Evolutionary conservation across 1,140 invertebrate species (phyloP).

Genomic region (Cyrtorhinus lividipennis): DNA sequence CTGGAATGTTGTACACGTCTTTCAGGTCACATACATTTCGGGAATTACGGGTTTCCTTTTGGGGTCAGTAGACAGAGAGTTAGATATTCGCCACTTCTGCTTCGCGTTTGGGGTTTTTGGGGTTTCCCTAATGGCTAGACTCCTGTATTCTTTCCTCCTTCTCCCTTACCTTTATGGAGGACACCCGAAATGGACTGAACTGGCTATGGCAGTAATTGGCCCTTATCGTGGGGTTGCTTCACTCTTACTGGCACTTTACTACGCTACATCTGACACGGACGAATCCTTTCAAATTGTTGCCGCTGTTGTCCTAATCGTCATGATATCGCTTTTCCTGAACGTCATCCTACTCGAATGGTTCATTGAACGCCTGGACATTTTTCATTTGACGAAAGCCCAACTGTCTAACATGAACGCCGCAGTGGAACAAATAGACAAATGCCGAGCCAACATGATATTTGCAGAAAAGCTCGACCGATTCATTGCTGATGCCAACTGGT

Average conservation of each 20-base stretch:
- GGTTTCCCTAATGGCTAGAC: background rate
- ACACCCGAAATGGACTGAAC: background rate
- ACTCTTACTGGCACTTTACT: background rate
- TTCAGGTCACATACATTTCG: background rate
- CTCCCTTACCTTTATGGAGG: background rate
- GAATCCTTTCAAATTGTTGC: background rate
- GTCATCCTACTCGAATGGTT: background rate
- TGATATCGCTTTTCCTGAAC: background rate
- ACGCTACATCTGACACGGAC: background rate
- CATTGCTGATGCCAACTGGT: slow-evolving; percentile 11
- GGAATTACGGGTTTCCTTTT: background rate
- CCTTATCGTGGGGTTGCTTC: background rate
- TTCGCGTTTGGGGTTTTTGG: background rate
- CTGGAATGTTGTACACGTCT: background rate
- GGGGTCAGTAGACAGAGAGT: background rate
- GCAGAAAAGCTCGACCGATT: slow-evolving; percentile 3
- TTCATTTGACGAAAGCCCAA: background rate
- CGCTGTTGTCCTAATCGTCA: background rate
- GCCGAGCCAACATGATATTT: slow-evolving; percentile 6
- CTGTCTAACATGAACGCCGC: background rate
- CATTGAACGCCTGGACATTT: background rate
- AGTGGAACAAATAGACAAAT: slow-evolving; percentile 4
- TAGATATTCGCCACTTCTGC: background rate
- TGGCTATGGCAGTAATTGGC: background rate
- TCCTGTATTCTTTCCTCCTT: background rate